Evolutionary conservation across 2,888 invertebrate genomes (phyloP).

Genomic region (Diarsia brunnea): DNA sequence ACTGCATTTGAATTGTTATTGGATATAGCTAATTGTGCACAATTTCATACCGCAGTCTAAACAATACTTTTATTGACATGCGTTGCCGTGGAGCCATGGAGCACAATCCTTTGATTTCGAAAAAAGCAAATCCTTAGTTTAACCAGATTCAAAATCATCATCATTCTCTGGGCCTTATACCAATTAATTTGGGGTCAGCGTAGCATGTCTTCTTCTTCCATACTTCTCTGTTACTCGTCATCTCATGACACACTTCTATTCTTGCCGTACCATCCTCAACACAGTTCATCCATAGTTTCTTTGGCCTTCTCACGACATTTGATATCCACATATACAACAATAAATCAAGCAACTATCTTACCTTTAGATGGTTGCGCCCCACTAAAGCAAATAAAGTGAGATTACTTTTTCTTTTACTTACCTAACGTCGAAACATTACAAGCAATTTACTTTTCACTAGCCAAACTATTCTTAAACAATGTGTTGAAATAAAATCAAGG

Average conservation of each 20-base stretch:
- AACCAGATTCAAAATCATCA: too few relatives aligned
- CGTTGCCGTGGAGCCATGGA: background rate
- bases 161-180: too few relatives aligned
- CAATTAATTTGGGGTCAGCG: too few relatives aligned
- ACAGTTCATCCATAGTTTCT: too few relatives aligned
- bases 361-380: background rate
- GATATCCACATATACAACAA: too few relatives aligned
- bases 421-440: slow-evolving; percentile 34
- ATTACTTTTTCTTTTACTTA: slow-evolving; percentile 24
- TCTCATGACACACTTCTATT: too few relatives aligned
- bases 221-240: too few relatives aligned
- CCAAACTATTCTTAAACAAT: slow-evolving; percentile 35
- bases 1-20: too few relatives aligned
- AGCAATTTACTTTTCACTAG: slow-evolving; percentile 35
- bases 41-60: background rate
- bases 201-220: too few relatives aligned
- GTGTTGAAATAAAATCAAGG: slow-evolving; percentile 15
- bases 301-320: too few relatives aligned
- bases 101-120: background rate
- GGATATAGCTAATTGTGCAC: background rate
- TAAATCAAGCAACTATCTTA: background rate
- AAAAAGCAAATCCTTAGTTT: background rate
- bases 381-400: background rate
- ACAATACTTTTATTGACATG: background rate
- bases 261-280: too few relatives aligned